These are phyloP conservation scores for Phasia obesa DNA, from an alignment of 2,888 invertebrate species.

Conservation along the genomic window DNA sequence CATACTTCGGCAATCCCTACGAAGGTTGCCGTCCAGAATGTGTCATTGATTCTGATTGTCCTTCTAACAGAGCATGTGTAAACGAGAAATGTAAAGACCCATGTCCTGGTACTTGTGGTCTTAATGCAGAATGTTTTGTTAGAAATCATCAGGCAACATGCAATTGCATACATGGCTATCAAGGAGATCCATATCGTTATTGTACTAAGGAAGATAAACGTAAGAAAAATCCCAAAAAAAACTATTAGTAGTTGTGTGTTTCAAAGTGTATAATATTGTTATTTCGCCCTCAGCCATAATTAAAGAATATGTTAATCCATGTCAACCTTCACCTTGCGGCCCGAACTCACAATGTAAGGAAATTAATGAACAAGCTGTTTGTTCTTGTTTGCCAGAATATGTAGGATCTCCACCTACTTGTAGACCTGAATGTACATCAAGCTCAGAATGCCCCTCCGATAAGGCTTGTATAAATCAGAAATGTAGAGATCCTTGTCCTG, in stretches of 20 bases:
- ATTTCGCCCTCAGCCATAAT: conserved; percentile 70
- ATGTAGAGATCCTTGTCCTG: conserved; percentile 88
- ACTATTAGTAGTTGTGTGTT: neutral
- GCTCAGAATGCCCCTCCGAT: conserved; percentile 86
- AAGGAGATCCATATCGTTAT: conserved; percentile 89
- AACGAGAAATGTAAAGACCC: conserved; percentile 90
- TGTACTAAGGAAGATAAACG: conserved; percentile 84
- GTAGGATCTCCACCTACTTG: conserved; percentile 89
- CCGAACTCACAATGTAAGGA: conserved; percentile 90
- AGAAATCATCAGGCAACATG: conserved; percentile 88
- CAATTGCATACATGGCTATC: conserved; percentile 87
- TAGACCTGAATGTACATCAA: conserved; percentile 86
- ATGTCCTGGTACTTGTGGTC: conserved; percentile 90
- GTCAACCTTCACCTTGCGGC: conserved; percentile 87
- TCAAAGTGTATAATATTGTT: conserved; percentile 5
- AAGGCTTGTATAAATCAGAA: conserved; percentile 87
- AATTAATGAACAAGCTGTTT: conserved; percentile 87
- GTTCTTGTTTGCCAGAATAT: conserved; percentile 86
- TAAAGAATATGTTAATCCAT: conserved; percentile 79
- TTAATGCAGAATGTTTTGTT: conserved; percentile 89
- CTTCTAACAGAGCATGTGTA: conserved; percentile 87
- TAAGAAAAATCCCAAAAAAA: conserved; percentile 79
- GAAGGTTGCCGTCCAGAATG: conserved; percentile 90
- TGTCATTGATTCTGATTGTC: conserved; percentile 88
- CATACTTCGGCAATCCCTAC: conserved; percentile 90